A percentile compares a stretch with the other conserved stretches of the same genome.
Conservation (phyloP, 2,113 vertebrate genomes). For the Micronycteris hirsuta region DNA sequence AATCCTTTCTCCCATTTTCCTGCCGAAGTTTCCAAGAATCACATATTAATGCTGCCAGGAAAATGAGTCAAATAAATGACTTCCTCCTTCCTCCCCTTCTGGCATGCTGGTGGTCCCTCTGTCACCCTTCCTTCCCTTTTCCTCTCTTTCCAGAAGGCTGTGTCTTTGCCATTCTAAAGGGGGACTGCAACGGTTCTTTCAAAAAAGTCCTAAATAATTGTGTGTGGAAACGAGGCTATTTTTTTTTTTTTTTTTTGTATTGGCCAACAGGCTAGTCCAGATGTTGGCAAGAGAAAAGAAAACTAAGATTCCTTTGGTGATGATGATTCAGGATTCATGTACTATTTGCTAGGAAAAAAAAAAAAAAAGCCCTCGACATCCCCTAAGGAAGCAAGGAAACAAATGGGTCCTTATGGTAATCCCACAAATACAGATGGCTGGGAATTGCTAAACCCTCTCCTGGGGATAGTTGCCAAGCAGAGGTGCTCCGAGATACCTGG, state of each 20-base stretch:
- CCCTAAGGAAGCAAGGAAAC: neutral
- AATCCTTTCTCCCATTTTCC: slow-evolving; percentile 43
- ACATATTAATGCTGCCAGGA: slow-evolving; percentile 45
- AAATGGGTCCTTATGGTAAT: neutral
- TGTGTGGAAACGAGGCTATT: neutral
- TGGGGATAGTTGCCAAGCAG: neutral
- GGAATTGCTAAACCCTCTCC: neutral
- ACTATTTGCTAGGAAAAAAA: neutral
- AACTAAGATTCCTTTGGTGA: neutral
- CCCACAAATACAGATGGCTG: neutral
- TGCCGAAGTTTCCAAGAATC: slow-evolving; percentile 60
- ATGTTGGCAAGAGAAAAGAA: slow-evolving; percentile 8
- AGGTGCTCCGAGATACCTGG: neutral
- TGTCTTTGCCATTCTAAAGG: neutral
- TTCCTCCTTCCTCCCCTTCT: slow-evolving; percentile 47
- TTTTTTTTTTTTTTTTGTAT: neutral
- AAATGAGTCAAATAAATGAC: slow-evolving; percentile 55
- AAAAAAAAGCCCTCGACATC: neutral
- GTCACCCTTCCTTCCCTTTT: neutral
- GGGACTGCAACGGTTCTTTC: neutral
- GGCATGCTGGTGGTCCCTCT: neutral
- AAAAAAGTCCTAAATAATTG: neutral
- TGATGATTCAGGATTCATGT: neutral
- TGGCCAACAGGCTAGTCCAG: neutral
- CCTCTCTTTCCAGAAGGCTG: neutral